Conservation (phyloP, 2,888 invertebrate genomes). For the Caenorhabditis panamensis region DNA sequence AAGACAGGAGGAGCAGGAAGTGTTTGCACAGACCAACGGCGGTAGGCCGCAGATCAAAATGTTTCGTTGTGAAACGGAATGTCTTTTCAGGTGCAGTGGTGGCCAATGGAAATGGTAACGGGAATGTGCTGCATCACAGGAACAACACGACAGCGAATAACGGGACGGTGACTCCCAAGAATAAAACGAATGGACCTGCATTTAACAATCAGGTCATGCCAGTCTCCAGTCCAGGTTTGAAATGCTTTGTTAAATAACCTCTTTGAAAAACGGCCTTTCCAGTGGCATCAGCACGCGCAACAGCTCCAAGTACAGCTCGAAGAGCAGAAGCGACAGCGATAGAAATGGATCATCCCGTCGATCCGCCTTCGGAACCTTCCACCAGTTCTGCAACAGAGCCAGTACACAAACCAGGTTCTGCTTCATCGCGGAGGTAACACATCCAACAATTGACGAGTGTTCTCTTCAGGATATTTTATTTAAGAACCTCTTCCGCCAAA, state of each 20-base stretch:
- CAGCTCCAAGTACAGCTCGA: slow-evolving; percentile 23
- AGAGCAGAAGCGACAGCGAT: slow-evolving; percentile 43
- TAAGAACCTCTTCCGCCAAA: slow-evolving; percentile 34
- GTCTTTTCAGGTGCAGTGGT: slow-evolving; percentile 14
- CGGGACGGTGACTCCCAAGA: slow-evolving; percentile 22
- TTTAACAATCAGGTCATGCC: slow-evolving; percentile 53
- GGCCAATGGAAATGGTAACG: slow-evolving; percentile 46
- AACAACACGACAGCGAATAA: slow-evolving; percentile 28
- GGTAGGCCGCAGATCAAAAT: slow-evolving; percentile 28
- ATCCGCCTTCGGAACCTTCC: neutral
- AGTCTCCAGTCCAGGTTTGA: slow-evolving; percentile 38
- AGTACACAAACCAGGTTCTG: slow-evolving; percentile 17
- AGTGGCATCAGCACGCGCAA: slow-evolving; percentile 20
- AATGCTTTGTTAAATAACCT: too few species aligned
- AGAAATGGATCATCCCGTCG: slow-evolving; percentile 38
- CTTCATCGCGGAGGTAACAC: slow-evolving; percentile 16
- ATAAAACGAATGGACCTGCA: slow-evolving; percentile 31
- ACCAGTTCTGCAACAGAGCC: slow-evolving; percentile 1
- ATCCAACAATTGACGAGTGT: neutral
- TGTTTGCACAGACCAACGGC: slow-evolving; percentile 50
- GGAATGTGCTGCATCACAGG: slow-evolving; percentile 44
- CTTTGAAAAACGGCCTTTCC: slow-evolving; percentile 17
- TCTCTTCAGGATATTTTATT: neutral
- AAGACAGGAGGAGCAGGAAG: slow-evolving; percentile 56
- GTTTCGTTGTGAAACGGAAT: neutral